These are phyloP conservation scores for Jordanella pulchra DNA, from an alignment of 2,797 vertebrate species.

Conservation along the genomic window DNA sequence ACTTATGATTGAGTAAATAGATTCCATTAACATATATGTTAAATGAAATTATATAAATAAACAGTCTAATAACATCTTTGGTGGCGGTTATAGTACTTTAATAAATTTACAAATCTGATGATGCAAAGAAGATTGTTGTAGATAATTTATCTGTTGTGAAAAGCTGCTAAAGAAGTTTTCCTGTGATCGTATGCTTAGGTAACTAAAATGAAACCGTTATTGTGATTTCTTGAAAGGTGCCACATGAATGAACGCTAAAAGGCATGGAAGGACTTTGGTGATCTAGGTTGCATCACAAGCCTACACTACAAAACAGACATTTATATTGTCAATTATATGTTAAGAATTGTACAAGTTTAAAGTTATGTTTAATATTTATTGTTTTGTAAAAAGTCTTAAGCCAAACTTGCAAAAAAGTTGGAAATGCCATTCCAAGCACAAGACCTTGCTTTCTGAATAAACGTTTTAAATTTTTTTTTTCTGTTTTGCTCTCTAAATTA, in stretches of 20 bases:
- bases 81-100: too few species aligned
- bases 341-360: neutral
- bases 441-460: slow-evolving; percentile 3
- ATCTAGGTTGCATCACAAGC: neutral
- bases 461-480: slow-evolving; percentile 17
- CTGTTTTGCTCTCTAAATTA: slow-evolving; percentile 34
- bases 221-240: too few species aligned
- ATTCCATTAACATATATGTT: too few species aligned
- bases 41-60: too few species aligned
- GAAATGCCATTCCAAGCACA: neutral
- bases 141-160: too few species aligned
- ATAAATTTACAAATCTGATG: too few species aligned
- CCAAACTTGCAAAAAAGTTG: neutral
- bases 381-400: neutral
- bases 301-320: neutral
- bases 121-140: too few species aligned
- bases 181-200: too few species aligned
- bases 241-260: neutral
- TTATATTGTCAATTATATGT: neutral
- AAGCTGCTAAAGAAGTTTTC: too few species aligned
- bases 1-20: too few species aligned
- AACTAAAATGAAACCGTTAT: too few species aligned
- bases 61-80: too few species aligned
- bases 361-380: neutral
- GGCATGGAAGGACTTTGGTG: neutral